These are phyloP conservation scores for Charina bottae DNA, from an alignment of 2,113 vertebrate genomes.

Conservation along the genomic window DNA sequence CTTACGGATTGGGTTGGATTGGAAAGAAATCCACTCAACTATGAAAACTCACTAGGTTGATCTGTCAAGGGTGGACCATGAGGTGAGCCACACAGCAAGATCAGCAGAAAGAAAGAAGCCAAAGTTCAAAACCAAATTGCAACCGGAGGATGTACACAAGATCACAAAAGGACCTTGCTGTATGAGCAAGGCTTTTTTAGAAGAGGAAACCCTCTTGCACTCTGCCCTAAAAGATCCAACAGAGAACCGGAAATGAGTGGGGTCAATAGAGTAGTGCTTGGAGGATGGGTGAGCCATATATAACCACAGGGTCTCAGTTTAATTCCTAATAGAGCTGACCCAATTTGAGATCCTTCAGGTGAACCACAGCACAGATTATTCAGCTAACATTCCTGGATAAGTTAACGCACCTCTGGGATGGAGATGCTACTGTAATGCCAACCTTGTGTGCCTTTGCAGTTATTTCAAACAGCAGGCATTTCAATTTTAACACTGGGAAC, in stretches of 20 bases:
- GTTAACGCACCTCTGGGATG: background rate
- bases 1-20: too few species aligned
- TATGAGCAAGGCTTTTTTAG: background rate
- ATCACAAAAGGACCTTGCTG: background rate
- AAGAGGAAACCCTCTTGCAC: background rate
- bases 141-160: background rate
- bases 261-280: background rate
- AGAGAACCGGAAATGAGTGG: background rate
- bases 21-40: background rate
- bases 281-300: background rate
- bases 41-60: background rate
- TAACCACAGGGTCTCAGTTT: background rate
- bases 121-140: background rate
- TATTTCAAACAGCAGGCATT: background rate
- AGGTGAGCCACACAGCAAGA: background rate
- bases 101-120: background rate
- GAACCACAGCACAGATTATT: background rate
- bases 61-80: background rate
- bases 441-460: background rate
- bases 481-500: background rate
- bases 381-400: background rate
- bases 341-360: background rate
- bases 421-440: background rate
- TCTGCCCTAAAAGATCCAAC: background rate
- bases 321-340: background rate